Evolutionary conservation across 2,888 invertebrate species (phyloP).

Genomic region (Cordylochernes scorpioides): DNA sequence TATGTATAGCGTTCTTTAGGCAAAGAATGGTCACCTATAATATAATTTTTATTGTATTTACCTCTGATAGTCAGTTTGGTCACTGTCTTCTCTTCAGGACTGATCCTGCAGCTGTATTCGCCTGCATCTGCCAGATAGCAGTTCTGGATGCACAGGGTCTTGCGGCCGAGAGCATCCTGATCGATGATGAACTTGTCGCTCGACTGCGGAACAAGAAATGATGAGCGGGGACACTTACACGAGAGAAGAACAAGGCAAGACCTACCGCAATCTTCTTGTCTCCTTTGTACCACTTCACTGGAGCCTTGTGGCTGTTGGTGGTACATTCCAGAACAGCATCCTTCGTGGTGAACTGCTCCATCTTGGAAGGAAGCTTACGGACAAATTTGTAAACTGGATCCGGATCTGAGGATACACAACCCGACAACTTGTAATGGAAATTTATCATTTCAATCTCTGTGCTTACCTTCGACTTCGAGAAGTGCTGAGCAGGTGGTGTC

Average conservation of each 20-base stretch:
- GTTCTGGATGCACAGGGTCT: conserved; percentile 55
- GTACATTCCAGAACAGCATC: conserved; percentile 74
- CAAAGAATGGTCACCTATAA: background rate
- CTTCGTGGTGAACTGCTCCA: conserved; percentile 66
- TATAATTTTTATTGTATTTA: background rate
- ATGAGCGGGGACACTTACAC: background rate
- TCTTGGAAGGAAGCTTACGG: conserved; percentile 60
- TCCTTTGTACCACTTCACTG: conserved; percentile 69
- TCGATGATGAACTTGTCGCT: conserved; percentile 52
- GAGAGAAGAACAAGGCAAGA: background rate
- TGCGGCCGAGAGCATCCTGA: conserved; percentile 70
- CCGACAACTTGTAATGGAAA: too few relatives aligned
- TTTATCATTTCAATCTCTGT: too few relatives aligned
- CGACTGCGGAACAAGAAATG: conserved; percentile 3
- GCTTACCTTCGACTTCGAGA: conserved; percentile 49
- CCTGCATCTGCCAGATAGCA: conserved; percentile 58
- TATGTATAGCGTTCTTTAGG: background rate
- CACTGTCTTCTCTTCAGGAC: conserved; percentile 55
- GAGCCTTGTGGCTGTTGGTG: conserved; percentile 72
- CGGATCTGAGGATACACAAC: conserved; percentile 32
- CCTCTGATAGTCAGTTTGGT: conserved; percentile 17
- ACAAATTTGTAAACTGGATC: conserved; percentile 79
- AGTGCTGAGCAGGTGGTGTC: conserved; percentile 63
- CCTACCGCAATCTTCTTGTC: conserved; percentile 21
- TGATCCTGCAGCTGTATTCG: conserved; percentile 64